phyloP scores from a whole-genome alignment of 2,888 invertebrate genomes.

The Caenorhabditis angaria region DNA sequence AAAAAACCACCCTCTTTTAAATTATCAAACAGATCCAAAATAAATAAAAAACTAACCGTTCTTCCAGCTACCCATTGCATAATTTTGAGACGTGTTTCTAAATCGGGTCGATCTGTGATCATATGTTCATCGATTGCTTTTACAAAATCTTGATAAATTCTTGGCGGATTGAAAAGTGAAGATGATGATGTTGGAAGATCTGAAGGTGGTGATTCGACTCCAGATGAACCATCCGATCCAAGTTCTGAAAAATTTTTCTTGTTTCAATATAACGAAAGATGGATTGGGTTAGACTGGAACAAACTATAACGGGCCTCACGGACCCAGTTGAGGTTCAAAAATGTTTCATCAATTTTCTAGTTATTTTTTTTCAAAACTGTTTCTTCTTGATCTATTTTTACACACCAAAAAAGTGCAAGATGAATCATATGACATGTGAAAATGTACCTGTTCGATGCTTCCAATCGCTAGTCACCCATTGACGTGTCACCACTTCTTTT shows the following conservation, averaged over 20 bases:
- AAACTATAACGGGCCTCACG: too few species aligned
- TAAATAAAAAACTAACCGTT: slow-evolving; percentile 37
- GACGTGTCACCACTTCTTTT: slow-evolving; percentile 25
- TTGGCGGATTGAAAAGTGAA: slow-evolving; percentile 43
- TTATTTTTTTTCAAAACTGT: too few species aligned
- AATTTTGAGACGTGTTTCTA: slow-evolving; percentile 58
- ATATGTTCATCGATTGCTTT: slow-evolving; percentile 60
- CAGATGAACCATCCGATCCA: slow-evolving; percentile 52
- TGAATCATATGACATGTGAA: background rate
- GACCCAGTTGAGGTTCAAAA: background rate
- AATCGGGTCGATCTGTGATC: slow-evolving; percentile 53
- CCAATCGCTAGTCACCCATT: slow-evolving; percentile 48
- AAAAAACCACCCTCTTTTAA: too few species aligned
- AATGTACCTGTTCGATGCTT: slow-evolving; percentile 39
- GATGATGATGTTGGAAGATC: slow-evolving; percentile 59
- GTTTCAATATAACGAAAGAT: background rate
- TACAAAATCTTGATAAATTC: slow-evolving; percentile 50
- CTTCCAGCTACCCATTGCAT: slow-evolving; percentile 60
- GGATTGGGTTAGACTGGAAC: background rate
- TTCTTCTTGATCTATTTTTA: too few species aligned
- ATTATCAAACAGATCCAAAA: too few species aligned
- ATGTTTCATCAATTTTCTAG: too few species aligned
- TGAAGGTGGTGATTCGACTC: slow-evolving; percentile 59
- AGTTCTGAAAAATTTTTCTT: slow-evolving; percentile 17
- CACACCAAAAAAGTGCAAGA: too few species aligned